Percentiles rank a stretch among this genome's conserved stretches.
These are phyloP conservation scores for Electrophaes corylata DNA, from an alignment of 2,888 invertebrate genomes.

Conservation along the genomic window DNA sequence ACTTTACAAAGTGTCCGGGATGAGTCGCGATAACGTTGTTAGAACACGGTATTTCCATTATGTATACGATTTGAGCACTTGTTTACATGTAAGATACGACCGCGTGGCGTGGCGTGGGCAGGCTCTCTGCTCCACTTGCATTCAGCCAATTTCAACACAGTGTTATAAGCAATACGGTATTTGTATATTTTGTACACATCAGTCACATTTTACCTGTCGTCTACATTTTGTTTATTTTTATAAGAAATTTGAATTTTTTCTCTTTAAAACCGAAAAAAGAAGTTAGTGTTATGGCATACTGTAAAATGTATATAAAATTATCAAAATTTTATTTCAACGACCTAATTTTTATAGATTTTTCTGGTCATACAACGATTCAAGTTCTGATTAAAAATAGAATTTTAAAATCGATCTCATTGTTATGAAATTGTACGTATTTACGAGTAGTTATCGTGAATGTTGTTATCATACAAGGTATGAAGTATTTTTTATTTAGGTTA, in stretches of 20 bases:
- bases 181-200: slow-evolving; percentile 15
- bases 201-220: slow-evolving; percentile 8
- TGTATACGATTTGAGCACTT: slow-evolving; percentile 84
- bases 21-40: slow-evolving; percentile 83
- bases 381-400: slow-evolving; percentile 66
- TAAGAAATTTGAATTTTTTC: slow-evolving; percentile 6
- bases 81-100: slow-evolving; percentile 79
- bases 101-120: slow-evolving; percentile 52
- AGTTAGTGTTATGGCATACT: slow-evolving; percentile 18
- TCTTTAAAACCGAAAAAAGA: slow-evolving; percentile 17
- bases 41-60: slow-evolving; percentile 85
- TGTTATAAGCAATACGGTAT: slow-evolving; percentile 46
- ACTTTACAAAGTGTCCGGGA: slow-evolving; percentile 83
- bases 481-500: slow-evolving; percentile 60
- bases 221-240: slow-evolving; percentile 6
- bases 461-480: slow-evolving; percentile 85
- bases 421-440: slow-evolving; percentile 72
- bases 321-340: slow-evolving; percentile 26
- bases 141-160: slow-evolving; percentile 53
- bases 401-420: slow-evolving; percentile 82
- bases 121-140: slow-evolving; percentile 60
- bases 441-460: slow-evolving; percentile 70
- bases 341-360: slow-evolving; percentile 42
- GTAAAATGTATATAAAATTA: slow-evolving; percentile 22
- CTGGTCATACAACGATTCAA: slow-evolving; percentile 71